Evolutionary conservation across 2,113 vertebrate species (phyloP).

Genomic region (Bucco capensis): DNA sequence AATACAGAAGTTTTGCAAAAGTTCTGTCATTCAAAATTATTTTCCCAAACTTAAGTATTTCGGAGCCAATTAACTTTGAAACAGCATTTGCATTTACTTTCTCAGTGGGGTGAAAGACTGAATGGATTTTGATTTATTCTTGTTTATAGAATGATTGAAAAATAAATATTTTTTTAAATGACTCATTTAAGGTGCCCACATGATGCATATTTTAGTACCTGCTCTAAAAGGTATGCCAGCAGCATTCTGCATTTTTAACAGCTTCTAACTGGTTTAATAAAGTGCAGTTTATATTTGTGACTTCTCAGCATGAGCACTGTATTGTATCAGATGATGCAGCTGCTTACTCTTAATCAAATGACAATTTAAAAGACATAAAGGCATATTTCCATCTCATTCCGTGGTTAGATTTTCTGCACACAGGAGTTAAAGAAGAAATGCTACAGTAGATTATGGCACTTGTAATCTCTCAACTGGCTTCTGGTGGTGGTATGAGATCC

Average conservation of each 20-base stretch:
- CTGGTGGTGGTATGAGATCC: neutral
- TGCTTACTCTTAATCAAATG: conserved; percentile 61
- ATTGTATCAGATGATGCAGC: conserved; percentile 32
- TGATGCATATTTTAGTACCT: conserved; percentile 29
- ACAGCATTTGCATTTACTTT: conserved; percentile 24
- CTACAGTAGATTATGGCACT: neutral
- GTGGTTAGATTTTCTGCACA: neutral
- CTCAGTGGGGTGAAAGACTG: conserved; percentile 35
- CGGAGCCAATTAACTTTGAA: conserved; percentile 27
- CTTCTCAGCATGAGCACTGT: conserved; percentile 33
- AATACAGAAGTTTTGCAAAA: neutral
- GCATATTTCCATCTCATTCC: neutral
- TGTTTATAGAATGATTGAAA: conserved; percentile 43
- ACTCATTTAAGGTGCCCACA: conserved; percentile 8
- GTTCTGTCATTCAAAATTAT: conserved; percentile 14
- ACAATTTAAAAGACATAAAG: conserved; percentile 25
- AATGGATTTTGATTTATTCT: conserved; percentile 38
- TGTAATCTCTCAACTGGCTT: conserved; percentile 7
- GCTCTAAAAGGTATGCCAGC: conserved; percentile 45
- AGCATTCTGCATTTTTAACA: conserved; percentile 45
- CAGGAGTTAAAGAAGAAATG: neutral
- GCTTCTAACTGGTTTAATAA: conserved; percentile 47
- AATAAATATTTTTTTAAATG: conserved; percentile 2
- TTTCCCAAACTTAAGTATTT: conserved; percentile 11
- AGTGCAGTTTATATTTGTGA: conserved; percentile 22